Base-by-base conservation (phyloP, 2,888 invertebrate species). In the Hetaerina titia region DNA sequence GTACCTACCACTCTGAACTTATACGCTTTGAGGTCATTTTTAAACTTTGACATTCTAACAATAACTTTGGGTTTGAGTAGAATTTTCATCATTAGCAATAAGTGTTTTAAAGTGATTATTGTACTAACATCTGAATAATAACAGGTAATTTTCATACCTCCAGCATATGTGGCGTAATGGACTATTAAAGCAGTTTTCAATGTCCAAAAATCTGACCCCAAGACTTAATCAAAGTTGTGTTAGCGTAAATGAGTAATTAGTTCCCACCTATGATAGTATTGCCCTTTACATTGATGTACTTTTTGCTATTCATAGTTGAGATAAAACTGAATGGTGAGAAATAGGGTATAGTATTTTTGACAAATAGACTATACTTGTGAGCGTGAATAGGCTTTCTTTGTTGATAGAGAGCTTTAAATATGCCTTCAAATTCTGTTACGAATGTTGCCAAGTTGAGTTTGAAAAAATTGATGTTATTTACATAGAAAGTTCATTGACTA, bases 271-370 rank as follows among this genome's bases (percentile, higher is more conserved):
- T 22, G 22, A 81, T 81, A 81, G 81, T 31, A 57, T 89, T 56
- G 22, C 58, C 19, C 2, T 56, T 57, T 58, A 58, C 57, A n/a
- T 89, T 89, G 58, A 89, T 89, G 56, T 89, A 25, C 56, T 58
- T 89, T 89, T 89, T n/a, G 57, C 58, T 22, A n/a, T 58, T 89
- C 89, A 89, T 89, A 89, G 89, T 89, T 31, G 9, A 89, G 22
- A 58, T 89, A 31, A 81, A 81, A 81, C 81, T 81, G 81, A 81
- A 81, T 81, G 81, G 81, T 81, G 81, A 81, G 25, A 81, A 81
- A 81, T 58, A 58, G 89, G 58, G n/a, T 56, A 45, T 58, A 56
- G 56, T 58, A 89, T 58, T 57, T n/a, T 89, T n/a, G n/a, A 57
- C 22, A 58, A 22, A 17, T 89, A 58, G 89, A 58, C 17, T 45